These are phyloP conservation scores for Chiridota heheva DNA, from an alignment of 35 echinoderm and acorn worm species.

Conservation along the genomic window DNA sequence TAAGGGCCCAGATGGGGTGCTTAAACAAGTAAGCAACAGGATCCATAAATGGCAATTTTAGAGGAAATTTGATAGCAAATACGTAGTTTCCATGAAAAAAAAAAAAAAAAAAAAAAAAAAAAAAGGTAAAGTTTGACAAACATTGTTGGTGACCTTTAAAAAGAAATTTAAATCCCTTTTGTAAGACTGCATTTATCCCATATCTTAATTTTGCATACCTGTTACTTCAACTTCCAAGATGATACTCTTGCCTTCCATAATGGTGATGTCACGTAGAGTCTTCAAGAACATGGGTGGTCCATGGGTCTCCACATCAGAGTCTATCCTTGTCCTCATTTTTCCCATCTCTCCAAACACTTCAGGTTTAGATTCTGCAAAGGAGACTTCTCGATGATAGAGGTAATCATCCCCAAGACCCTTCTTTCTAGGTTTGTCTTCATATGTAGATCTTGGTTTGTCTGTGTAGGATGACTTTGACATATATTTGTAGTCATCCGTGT, in stretches of 20 bases:
- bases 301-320: constrained; percentile 31
- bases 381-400: constrained; percentile 23
- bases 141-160: too few species aligned
- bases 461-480: not conserved
- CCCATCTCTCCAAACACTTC: constrained; percentile 39
- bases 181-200: not conserved
- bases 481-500: not conserved
- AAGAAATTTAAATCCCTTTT: not conserved
- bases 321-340: constrained; percentile 27
- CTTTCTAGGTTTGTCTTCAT: constrained; percentile 18
- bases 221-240: constrained; percentile 85
- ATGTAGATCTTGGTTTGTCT: too few species aligned
- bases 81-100: too few species aligned
- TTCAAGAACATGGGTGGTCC: constrained; percentile 72
- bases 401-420: constrained; percentile 7
- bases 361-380: constrained; percentile 18
- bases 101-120: too few species aligned
- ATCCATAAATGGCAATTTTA: too few species aligned
- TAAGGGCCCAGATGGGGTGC: too few species aligned
- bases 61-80: too few species aligned
- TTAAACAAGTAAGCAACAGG: too few species aligned
- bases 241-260: constrained; percentile 77
- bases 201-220: constrained; percentile 52
- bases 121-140: too few species aligned
- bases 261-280: constrained; percentile 54